Evolutionary conservation across 2,113 vertebrate genomes (phyloP).

Genomic region (Takifugu flavidus): DNA sequence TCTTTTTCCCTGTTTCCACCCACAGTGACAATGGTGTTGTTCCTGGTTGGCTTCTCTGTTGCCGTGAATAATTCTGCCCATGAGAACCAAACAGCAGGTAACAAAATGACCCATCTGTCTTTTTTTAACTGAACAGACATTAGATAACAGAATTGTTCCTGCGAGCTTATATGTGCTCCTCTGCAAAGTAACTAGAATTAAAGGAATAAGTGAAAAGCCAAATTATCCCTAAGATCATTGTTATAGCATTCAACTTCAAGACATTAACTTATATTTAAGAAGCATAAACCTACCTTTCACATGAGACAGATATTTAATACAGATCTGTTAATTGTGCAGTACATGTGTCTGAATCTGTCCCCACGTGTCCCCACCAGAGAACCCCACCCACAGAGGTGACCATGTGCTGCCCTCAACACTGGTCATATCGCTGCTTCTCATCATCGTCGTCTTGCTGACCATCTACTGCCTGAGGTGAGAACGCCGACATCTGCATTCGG

Average conservation of each 20-base stretch:
- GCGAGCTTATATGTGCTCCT: no score
- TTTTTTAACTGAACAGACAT: no score
- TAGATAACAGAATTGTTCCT: no score
- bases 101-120: neutral
- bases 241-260: no score
- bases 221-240: no score
- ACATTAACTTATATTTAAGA: no score
- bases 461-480: constrained; percentile 87
- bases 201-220: no score
- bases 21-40: constrained; percentile 77
- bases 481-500: neutral
- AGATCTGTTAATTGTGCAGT: neutral
- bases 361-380: constrained; percentile 52
- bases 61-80: constrained; percentile 66
- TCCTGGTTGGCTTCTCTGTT: constrained; percentile 68
- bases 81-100: constrained; percentile 74
- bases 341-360: neutral
- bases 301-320: neutral
- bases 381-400: constrained; percentile 67
- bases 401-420: constrained; percentile 83
- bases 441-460: constrained; percentile 80
- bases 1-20: neutral
- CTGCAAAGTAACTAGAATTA: no score
- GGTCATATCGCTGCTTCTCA: constrained; percentile 80
- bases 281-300: no score